phyloP scores from a whole-genome alignment of 2,797 vertebrate genomes.

The Arrhamphus sclerolepis region DNA sequence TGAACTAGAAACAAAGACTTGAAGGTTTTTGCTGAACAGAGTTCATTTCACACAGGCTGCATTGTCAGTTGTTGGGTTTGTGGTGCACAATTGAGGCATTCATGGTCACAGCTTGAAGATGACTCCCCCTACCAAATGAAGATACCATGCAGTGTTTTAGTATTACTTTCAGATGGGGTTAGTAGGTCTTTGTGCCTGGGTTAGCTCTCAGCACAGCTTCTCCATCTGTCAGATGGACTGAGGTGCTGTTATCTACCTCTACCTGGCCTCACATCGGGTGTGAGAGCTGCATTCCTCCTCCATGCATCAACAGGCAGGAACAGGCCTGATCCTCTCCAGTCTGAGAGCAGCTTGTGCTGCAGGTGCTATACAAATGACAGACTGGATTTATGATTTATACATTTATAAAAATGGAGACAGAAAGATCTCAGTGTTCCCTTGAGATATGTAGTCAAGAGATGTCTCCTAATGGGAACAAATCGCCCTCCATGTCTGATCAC shows the following conservation, averaged over 20 bases:
- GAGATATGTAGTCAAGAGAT: constrained; percentile 9
- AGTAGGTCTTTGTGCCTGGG: constrained; percentile 1
- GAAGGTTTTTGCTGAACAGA: constrained; percentile 54
- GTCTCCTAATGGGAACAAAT: not conserved
- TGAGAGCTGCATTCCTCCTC: constrained; percentile 52
- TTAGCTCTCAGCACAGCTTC: not conserved
- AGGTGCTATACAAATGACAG: constrained; percentile 35
- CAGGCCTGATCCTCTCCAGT: constrained; percentile 32
- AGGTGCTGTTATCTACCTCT: constrained; percentile 15
- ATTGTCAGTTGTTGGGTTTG: constrained; percentile 63
- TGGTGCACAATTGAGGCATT: constrained; percentile 64
- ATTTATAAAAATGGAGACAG: constrained; percentile 10
- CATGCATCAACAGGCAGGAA: constrained; percentile 52
- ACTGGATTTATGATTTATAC: constrained; percentile 21
- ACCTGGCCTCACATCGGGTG: constrained; percentile 27
- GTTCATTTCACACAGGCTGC: constrained; percentile 57
- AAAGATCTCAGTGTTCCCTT: not conserved
- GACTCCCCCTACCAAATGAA: constrained; percentile 23
- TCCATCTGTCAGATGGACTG: not conserved
- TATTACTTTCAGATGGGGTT: not conserved
- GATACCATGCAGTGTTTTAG: constrained; percentile 30
- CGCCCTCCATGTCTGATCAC: constrained; percentile 11
- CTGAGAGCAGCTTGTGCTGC: constrained; percentile 29
- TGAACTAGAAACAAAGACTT: constrained; percentile 56
- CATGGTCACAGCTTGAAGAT: constrained; percentile 46